Evolutionary conservation across 2,888 invertebrate species (phyloP), one percentile per base, ranked within the genome.

Genomic region (Ectropis crepuscularia): DNA sequence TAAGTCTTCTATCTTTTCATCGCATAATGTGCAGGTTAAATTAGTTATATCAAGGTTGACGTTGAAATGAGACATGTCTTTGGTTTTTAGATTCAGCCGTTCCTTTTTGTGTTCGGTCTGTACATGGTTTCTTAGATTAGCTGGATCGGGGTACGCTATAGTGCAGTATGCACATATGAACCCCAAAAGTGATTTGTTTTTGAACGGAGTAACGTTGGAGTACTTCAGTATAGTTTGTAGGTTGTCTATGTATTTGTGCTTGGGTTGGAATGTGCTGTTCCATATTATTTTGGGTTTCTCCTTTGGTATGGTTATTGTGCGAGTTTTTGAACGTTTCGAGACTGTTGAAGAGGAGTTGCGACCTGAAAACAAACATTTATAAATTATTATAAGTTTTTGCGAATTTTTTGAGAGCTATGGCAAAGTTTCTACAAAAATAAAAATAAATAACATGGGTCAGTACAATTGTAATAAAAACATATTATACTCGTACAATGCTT

Each of bases 41-140:
- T 86, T 79, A 0, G 91, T 84, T 73, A 91, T 89, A 62, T 91
- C 91, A 2, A 91, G 84, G 75, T 91, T 90, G 0, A 91, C n/a
- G 73, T 84, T 86, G 68, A 84, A 83, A 0, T 81, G 74, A 0
- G 74, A 0, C 88, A 89, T 12, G 86, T 83, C 16, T 72, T 90
- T 90, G 39, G 88, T 78, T 68, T 82, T 84, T 74, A 87, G 51
- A 11, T 53, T 48, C 0, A 57, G 45, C 82, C 88, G 50, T 89
- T 70, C 77, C 88, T 89, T 0, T 0, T 72, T 9, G 57, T 92
- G 91, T 0, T 67, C 69, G 59, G 74, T 65, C 2, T 73, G 45
- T 0, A 77, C 85, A 67, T 92, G 91, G 0, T 69, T 67, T 66
- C 85, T 76, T 6, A 92, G 66, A n/a, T 89, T 85, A 0, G 64